Conservation (phyloP, 2,797 vertebrate species). For the Columba guinea region DNA sequence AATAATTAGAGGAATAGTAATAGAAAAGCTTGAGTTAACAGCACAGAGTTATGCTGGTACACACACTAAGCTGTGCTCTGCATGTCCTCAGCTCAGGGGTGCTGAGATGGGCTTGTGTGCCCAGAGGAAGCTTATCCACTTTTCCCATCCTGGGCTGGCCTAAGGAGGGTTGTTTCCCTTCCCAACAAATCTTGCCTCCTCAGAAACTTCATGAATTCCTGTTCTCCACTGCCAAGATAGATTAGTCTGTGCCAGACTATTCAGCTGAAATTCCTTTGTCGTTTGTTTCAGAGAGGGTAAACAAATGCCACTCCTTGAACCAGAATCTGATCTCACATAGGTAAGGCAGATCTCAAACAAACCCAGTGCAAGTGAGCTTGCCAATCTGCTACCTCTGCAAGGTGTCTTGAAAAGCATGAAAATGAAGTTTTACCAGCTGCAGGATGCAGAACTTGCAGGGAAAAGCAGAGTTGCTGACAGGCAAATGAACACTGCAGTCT, state of each 20-base stretch:
- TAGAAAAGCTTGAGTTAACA: background rate
- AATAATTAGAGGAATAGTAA: background rate
- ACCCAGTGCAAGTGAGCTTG: background rate
- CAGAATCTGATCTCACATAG: background rate
- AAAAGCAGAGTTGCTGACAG: background rate
- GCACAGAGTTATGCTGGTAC: background rate
- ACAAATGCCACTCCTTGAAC: background rate
- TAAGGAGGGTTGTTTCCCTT: background rate
- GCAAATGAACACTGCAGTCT: background rate
- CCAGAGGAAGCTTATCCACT: background rate
- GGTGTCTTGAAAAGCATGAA: background rate
- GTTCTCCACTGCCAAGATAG: background rate
- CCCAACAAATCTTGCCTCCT: background rate
- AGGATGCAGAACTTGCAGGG: background rate
- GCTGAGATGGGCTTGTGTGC: background rate
- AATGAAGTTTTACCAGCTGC: background rate
- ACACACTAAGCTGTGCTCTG: accelerated
- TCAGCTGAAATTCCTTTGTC: background rate
- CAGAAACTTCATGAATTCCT: background rate
- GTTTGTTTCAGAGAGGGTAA: background rate
- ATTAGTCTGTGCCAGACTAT: background rate
- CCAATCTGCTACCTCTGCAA: background rate
- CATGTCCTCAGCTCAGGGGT: background rate
- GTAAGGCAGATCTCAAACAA: background rate
- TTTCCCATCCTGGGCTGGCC: background rate